phyloP scores from a whole-genome alignment of 2,797 vertebrate genomes.

The Poliocrania exsul region DNA sequence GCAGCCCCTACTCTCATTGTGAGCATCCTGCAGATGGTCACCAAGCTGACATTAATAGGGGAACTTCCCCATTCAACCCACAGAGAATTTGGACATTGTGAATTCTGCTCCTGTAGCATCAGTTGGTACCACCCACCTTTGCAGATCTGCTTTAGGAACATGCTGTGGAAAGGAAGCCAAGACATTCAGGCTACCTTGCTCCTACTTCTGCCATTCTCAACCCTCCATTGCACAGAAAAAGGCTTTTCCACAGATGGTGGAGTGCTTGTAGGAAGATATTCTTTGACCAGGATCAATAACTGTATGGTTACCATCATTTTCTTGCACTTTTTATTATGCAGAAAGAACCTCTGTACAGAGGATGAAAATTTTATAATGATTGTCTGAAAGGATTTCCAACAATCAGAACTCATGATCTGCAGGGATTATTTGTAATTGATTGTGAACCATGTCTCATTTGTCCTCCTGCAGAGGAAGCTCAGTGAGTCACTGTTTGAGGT shows the following conservation, averaged over 20 bases:
- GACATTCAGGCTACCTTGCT: background rate
- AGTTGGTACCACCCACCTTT: background rate
- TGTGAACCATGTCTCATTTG: background rate
- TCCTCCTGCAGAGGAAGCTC: conserved; percentile 12
- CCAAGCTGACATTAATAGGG: fast-evolving
- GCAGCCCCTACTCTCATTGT: fast-evolving
- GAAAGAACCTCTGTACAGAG: background rate
- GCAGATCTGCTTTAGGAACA: background rate
- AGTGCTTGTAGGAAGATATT: fast-evolving
- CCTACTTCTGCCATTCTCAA: background rate
- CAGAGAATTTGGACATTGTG: background rate
- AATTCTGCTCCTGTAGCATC: background rate
- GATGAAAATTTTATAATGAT: background rate
- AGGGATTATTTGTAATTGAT: background rate
- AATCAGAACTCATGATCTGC: background rate
- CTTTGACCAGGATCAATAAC: background rate
- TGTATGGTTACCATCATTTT: background rate
- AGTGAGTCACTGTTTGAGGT: conserved; percentile 22
- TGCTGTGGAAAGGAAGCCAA: background rate
- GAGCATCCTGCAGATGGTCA: background rate
- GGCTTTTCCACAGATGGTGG: background rate
- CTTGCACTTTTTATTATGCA: background rate
- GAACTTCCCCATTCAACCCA: background rate
- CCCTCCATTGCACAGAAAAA: background rate
- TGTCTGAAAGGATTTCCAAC: background rate